phyloP scores from a whole-genome alignment of 2,888 invertebrate genomes.

The Drosophila trichaetosa region DNA sequence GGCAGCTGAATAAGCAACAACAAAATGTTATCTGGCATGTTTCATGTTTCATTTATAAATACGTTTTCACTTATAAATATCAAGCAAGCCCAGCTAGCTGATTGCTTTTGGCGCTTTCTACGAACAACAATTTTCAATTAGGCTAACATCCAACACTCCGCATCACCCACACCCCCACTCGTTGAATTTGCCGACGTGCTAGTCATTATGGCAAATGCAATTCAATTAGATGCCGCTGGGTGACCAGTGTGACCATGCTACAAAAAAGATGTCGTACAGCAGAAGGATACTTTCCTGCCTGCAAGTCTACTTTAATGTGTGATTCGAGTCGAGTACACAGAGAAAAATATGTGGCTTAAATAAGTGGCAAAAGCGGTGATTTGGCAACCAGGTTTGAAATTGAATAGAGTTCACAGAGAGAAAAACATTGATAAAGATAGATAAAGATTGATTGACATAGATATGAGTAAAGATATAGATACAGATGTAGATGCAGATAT shows the following conservation, averaged over 20 bases:
- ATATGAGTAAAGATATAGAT: not conserved
- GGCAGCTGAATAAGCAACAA: not conserved
- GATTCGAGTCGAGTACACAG: not conserved
- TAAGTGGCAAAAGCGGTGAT: not conserved
- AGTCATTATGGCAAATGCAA: constrained; percentile 66
- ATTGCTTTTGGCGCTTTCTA: constrained; percentile 32
- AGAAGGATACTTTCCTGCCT: not conserved
- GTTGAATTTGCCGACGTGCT: constrained; percentile 3
- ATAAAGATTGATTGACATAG: too few relatives aligned
- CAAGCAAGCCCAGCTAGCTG: constrained; percentile 7
- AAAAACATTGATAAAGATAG: not conserved
- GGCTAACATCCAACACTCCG: constrained; percentile 1
- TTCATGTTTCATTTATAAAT: constrained; percentile 10
- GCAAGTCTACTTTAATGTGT: not conserved
- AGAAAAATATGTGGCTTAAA: not conserved
- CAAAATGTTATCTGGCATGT: not conserved
- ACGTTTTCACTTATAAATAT: constrained; percentile 12
- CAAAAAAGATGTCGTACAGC: not conserved
- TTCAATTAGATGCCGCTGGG: constrained; percentile 67
- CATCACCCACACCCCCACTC: not conserved
- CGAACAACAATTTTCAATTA: constrained; percentile 69
- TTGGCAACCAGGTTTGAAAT: not conserved
- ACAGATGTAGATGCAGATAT: not conserved
- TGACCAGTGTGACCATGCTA: constrained; percentile 1
- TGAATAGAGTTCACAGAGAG: too few relatives aligned